Conservation (phyloP, 2,888 invertebrate species). For the Tanytarsus gracilentus region DNA sequence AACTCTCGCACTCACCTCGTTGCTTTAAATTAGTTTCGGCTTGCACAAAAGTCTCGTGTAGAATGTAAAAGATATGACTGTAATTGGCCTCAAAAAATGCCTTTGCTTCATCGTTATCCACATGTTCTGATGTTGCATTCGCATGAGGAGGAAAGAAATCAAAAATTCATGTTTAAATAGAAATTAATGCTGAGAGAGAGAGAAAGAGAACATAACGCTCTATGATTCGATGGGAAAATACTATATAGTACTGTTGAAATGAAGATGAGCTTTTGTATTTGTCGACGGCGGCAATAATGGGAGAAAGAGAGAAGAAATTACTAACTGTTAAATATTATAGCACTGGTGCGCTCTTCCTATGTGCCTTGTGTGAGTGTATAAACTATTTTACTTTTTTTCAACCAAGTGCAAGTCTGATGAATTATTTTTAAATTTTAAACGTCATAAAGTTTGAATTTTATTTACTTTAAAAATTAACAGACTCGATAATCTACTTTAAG, state of each 20-base stretch:
- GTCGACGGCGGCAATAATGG: too few species aligned
- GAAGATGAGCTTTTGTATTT: too few species aligned
- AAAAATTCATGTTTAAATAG: constrained; percentile 13
- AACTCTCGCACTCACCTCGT: constrained; percentile 58
- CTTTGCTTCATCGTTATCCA: constrained; percentile 82
- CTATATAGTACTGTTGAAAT: too few species aligned
- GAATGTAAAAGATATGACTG: constrained; percentile 89
- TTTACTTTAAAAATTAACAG: too few species aligned
- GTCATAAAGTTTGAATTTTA: too few species aligned
- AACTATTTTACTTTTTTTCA: too few species aligned
- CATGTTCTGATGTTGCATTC: constrained; percentile 62
- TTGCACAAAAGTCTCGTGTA: constrained; percentile 89
- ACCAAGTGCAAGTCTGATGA: too few species aligned
- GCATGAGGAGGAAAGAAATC: constrained; percentile 29
- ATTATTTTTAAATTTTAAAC: too few species aligned
- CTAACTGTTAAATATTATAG: constrained; percentile 3
- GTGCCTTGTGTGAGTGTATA: too few species aligned
- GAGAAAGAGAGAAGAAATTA: constrained; percentile 20
- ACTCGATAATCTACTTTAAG: too few species aligned
- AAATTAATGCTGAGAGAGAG: neutral
- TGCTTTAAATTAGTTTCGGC: constrained; percentile 86
- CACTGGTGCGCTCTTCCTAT: too few species aligned
- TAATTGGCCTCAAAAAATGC: constrained; percentile 88
- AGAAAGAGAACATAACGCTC: constrained; percentile 10
- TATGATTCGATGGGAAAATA: too few species aligned